A percentile compares a stretch with the other conserved stretches of the same genome.
Evolutionary conservation across 2,797 vertebrate species (phyloP).

Genomic region (Paratrypauchen microcephalus): DNA sequence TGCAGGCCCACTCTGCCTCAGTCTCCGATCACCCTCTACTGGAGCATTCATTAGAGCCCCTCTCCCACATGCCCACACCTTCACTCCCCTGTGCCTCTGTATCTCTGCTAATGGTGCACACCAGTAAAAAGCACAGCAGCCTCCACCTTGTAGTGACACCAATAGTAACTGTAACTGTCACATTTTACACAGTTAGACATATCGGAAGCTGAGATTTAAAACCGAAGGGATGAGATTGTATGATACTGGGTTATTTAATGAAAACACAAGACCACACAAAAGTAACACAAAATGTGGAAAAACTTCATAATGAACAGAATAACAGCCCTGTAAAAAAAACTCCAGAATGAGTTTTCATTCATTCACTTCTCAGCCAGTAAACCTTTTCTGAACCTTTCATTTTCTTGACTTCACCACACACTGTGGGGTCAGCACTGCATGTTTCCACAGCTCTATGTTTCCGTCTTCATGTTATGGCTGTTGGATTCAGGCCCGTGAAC

Average conservation of each 20-base stretch:
- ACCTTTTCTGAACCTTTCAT: no score
- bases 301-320: no score
- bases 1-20: constrained; percentile 49
- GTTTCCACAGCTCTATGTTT: no score
- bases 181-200: background rate
- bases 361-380: no score
- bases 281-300: no score
- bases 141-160: constrained; percentile 17
- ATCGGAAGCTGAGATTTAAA: no score
- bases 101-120: constrained; percentile 32
- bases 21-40: constrained; percentile 66
- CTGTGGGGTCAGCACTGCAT: no score
- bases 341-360: no score
- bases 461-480: no score
- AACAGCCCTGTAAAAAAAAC: no score
- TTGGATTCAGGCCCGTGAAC: no score
- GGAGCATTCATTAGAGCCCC: constrained; percentile 65
- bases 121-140: background rate
- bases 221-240: background rate
- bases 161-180: background rate
- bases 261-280: background rate
- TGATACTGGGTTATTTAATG: background rate
- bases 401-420: no score
- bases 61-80: constrained; percentile 42
- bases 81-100: constrained; percentile 34